Base-by-base conservation (phyloP, 2,113 vertebrate species). In the Platysteira castanea region DNA sequence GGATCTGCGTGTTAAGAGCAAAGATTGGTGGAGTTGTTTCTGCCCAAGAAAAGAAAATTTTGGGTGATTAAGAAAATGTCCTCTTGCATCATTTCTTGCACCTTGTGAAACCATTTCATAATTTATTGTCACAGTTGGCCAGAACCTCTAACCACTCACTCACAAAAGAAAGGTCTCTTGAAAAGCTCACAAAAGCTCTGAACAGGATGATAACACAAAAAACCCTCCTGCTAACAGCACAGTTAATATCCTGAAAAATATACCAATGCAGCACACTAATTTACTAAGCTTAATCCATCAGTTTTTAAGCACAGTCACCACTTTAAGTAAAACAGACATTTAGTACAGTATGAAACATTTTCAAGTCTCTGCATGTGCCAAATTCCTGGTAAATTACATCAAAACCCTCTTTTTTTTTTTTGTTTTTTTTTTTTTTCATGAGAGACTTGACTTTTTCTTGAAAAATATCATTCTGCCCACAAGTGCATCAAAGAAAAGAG, bases 401-500 rank as follows among this genome's bases (percentile, higher is more conserved):
- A 4, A 89, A 95, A 31, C 2, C 19, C 15, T 89, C 19, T 0
- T 56, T 16, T 68, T 35, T 68, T 35, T 16, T 68, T 33, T 68
- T n/a, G n/a, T n/a, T n/a, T n/a, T 0, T 56, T 16, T 68, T 33
- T 68, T 35, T 73, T n/a, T 21, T 11, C 0, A 39, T 35, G 31
- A n/a, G n/a, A n/a, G 53, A 91, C n/a, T n/a, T 73, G 74, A 75
- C 37, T 75, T 74, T 50, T 60, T 78, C 37, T 69, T 64, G 37
- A 53, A 92, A 92, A 95, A 84, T 84, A 68, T 69, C 74, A 76
- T 57, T 92, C 83, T 86, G 80, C 77, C 73, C 64, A 84, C 84
- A 87, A 75, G 39, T 52, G 42, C 44, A 50, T 39, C n/a, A 56
- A 81, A 73, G 73, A 60, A 75, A 77, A 69, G 27, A 75, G 67